Evolutionary conservation across 1,140 invertebrate genomes (phyloP).

Genomic region (Ditylenchus dipsaci): DNA sequence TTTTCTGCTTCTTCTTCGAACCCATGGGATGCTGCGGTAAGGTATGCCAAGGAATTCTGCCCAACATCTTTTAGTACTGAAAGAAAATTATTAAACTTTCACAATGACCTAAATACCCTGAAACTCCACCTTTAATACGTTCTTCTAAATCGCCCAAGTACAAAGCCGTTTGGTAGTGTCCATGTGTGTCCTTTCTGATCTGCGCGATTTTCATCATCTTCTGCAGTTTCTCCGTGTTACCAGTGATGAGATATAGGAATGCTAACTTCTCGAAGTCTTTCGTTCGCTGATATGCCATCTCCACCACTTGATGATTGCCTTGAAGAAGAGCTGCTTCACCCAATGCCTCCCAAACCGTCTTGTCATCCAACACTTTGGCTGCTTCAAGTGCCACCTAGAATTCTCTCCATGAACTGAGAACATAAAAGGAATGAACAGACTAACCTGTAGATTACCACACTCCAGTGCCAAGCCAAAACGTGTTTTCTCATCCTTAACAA

Average conservation of each 20-base stretch:
- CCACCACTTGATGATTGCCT: slow-evolving; percentile 68
- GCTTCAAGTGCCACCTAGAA: slow-evolving; percentile 71
- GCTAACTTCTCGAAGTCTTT: slow-evolving; percentile 98
- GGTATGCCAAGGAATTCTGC: slow-evolving; percentile 75
- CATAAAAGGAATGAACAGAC: neutral
- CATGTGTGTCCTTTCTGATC: slow-evolving; percentile 87
- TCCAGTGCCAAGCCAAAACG: slow-evolving; percentile 90
- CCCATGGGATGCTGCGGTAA: slow-evolving; percentile 90
- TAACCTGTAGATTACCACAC: slow-evolving; percentile 94
- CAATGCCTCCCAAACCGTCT: slow-evolving; percentile 89
- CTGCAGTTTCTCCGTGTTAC: slow-evolving; percentile 90
- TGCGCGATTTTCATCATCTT: slow-evolving; percentile 99
- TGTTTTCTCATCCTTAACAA: slow-evolving; percentile 98
- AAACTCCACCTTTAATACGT: slow-evolving; percentile 78
- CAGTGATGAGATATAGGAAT: slow-evolving; percentile 95
- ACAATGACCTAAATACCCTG: slow-evolving; percentile 20
- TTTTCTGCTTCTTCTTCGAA: slow-evolving; percentile 74
- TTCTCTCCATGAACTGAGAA: neutral
- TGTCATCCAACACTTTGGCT: slow-evolving; percentile 86
- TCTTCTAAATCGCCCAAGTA: slow-evolving; percentile 85
- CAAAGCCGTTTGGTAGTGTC: slow-evolving; percentile 90
- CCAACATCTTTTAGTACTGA: slow-evolving; percentile 63
- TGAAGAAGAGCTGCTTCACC: slow-evolving; percentile 84
- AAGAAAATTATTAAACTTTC: slow-evolving; percentile 31
- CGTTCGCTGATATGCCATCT: slow-evolving; percentile 98